Evolutionary conservation across 2,113 vertebrate genomes (phyloP).

Genomic region (Laticauda laticaudata): DNA sequence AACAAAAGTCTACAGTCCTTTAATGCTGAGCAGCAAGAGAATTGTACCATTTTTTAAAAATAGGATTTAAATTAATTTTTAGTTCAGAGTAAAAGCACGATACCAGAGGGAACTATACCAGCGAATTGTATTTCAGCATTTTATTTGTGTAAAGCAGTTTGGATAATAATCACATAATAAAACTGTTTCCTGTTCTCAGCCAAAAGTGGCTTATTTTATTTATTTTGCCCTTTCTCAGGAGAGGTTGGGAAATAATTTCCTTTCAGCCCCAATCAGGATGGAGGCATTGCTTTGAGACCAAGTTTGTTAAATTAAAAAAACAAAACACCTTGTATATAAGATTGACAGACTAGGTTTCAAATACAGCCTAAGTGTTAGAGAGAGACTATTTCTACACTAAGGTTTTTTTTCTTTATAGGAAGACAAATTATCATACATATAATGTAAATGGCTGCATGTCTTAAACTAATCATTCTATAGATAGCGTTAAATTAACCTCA

Average conservation of each 20-base stretch:
- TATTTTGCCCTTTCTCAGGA: not conserved
- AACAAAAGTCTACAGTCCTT: not conserved
- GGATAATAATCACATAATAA: not conserved
- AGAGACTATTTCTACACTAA: not conserved
- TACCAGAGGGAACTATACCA: not conserved
- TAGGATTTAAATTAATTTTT: not conserved
- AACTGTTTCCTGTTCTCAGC: not conserved
- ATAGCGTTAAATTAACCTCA: not conserved
- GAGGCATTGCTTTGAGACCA: not conserved
- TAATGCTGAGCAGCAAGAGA: not conserved
- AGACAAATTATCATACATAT: not conserved
- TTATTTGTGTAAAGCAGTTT: not conserved
- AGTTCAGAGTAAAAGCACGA: not conserved
- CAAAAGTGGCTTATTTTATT: not conserved
- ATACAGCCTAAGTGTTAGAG: not conserved
- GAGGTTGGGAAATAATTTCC: not conserved
- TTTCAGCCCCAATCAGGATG: not conserved
- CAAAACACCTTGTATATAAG: not conserved
- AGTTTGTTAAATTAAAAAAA: not conserved
- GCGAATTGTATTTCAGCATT: not conserved
- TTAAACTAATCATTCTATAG: not conserved
- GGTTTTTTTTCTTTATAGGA: not conserved
- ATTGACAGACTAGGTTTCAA: not conserved
- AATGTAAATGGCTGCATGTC: accelerated
- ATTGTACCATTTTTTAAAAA: not conserved